Conservation (phyloP, 1,140 invertebrate genomes). For the Phthorimaea operculella region DNA sequence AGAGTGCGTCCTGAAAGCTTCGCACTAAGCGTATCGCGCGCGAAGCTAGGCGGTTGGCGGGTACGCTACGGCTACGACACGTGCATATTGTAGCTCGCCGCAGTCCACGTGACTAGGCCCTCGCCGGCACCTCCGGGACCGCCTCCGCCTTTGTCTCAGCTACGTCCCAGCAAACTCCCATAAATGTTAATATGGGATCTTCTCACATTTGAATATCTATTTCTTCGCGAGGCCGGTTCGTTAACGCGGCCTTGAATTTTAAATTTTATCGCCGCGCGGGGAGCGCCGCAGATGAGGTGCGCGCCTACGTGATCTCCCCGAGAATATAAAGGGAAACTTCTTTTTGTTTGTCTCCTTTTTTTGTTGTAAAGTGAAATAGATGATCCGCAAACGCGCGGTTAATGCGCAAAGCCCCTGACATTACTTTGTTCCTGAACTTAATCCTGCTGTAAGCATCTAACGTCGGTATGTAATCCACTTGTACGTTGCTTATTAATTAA, state of each 20-base stretch:
- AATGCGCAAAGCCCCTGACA: constrained; percentile 3
- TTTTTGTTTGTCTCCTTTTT: constrained; percentile 41
- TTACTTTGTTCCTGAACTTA: no score
- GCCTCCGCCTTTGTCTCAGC: constrained; percentile 42
- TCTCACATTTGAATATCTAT: constrained; percentile 67
- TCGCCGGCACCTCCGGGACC: constrained; percentile 28
- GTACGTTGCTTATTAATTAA: no score
- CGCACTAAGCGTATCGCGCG: background rate
- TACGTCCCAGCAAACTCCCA: constrained; percentile 64
- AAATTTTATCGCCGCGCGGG: constrained; percentile 63
- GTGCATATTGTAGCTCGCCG: constrained; percentile 25
- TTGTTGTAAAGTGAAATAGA: constrained; percentile 24
- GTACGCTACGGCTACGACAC: background rate
- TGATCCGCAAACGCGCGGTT: background rate
- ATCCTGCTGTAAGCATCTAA: no score
- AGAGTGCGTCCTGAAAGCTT: background rate
- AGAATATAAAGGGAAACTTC: constrained; percentile 53
- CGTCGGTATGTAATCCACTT: no score
- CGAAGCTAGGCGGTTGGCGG: background rate
- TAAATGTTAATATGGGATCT: constrained; percentile 68
- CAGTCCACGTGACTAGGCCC: constrained; percentile 5
- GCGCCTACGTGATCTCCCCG: constrained; percentile 57
- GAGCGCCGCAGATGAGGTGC: constrained; percentile 60
- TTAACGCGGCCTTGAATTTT: constrained; percentile 68
- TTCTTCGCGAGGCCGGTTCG: constrained; percentile 66